Evolutionary conservation across 2,888 invertebrate species (phyloP).

Genomic region (Reticulitermes lucifugus): DNA sequence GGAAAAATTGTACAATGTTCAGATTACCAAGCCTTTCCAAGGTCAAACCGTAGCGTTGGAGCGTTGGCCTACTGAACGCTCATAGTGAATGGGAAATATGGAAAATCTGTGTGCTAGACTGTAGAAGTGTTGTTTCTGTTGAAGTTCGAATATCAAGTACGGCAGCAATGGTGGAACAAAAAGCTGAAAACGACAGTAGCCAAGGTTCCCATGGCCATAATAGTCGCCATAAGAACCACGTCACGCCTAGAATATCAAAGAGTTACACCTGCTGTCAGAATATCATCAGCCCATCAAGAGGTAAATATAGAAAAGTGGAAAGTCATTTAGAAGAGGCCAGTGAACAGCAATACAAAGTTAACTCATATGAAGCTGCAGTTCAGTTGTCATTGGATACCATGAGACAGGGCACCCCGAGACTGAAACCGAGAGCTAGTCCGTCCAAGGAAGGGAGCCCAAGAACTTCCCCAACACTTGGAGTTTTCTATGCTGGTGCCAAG

Average conservation of each 20-base stretch:
- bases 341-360: slow-evolving; percentile 30
- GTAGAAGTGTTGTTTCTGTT: background rate
- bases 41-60: background rate
- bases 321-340: slow-evolving; percentile 40
- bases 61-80: slow-evolving; percentile 1
- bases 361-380: background rate
- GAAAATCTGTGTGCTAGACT: background rate
- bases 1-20: background rate
- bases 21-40: background rate
- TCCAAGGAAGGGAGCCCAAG: slow-evolving; percentile 57
- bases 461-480: slow-evolving; percentile 54
- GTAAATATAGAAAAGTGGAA: slow-evolving; percentile 52
- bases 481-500: slow-evolving; percentile 77
- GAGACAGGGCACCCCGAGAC: slow-evolving; percentile 55
- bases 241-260: slow-evolving; percentile 51
- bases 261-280: slow-evolving; percentile 51
- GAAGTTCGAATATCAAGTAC: slow-evolving; percentile 46
- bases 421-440: slow-evolving; percentile 55
- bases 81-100: background rate
- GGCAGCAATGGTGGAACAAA: slow-evolving; percentile 52
- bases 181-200: slow-evolving; percentile 44
- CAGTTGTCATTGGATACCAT: slow-evolving; percentile 41
- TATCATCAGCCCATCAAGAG: slow-evolving; percentile 51
- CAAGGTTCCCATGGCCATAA: slow-evolving; percentile 49
- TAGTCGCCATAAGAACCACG: slow-evolving; percentile 51